Evolutionary conservation across 2,888 invertebrate genomes (phyloP), one percentile per base, ranked within the genome.

Genomic region (Melipona beecheii): DNA sequence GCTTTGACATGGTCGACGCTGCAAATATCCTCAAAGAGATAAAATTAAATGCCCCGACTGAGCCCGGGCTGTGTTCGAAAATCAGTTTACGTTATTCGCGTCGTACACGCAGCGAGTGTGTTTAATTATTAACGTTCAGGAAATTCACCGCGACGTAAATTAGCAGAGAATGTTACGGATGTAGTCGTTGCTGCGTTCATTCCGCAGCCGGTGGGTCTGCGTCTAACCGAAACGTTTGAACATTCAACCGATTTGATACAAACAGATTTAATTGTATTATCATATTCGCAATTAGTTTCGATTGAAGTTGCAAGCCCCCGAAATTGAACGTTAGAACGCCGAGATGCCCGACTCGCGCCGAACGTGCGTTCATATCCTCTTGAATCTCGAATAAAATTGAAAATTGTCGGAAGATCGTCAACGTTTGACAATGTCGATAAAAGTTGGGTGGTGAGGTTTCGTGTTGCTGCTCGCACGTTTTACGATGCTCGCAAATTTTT

Each of bases 71-170:
- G 36, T 36, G 58, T 81, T 81, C n/a, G 80, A 52, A 65, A 81
- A 81, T 66, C 56, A 66, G 71, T 58, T 77, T 58, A 58, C 43
- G 65, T 66, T 66, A 43, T 66, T 66, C 58, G 56, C 31, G 21
- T 49, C 58, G 56, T 52, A 43, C 43, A 43, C 36, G 50, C 80
- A 58, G 31, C 17, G 56, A 76, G 27, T 70, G 43, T 78, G 64
- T 66, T 78, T 78, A 81, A 81, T 81, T 78, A 78, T 71, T 78
- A 71, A 66, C 58, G 71, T 78, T 36, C 65, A 24, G 52, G 65
- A 50, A 77, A 80, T 78, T 77, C 64, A 50, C 50, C 43, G 66
- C 3, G 43, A 58, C 15, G 54, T n/a, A 66, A 78, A 81, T 71
- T 71, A 70, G 58, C 36, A 24, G 24, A 64, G 65, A 78, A 58